A percentile compares a stretch with the other conserved stretches of the same genome.
phyloP scores from a whole-genome alignment of 2,888 invertebrate genomes.

The Nomada goodeniana region DNA sequence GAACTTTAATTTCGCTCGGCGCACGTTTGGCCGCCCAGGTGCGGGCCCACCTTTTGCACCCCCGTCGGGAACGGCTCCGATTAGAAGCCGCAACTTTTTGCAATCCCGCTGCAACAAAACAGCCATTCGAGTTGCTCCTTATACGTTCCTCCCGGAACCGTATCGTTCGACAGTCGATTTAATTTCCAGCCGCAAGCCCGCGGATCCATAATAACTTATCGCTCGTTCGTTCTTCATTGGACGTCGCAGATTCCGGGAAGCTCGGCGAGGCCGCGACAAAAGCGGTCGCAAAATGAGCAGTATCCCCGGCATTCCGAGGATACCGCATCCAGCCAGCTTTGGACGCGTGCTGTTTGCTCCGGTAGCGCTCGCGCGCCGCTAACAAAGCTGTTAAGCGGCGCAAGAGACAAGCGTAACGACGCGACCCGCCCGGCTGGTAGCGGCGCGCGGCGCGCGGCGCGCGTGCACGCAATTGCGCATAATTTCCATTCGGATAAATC shows the following conservation, averaged over 20 bases:
- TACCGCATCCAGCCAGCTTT: background rate
- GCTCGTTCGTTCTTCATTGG: background rate
- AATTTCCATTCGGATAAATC: slow-evolving; percentile 52
- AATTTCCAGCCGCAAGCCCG: background rate
- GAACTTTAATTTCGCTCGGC: background rate
- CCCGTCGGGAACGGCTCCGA: background rate
- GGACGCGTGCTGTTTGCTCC: slow-evolving; percentile 33
- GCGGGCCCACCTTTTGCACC: too few species aligned
- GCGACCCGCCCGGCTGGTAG: slow-evolving; percentile 8
- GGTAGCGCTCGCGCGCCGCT: slow-evolving; percentile 20
- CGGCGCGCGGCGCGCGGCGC: background rate
- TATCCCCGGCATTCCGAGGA: background rate
- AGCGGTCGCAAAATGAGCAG: too few species aligned
- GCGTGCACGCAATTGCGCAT: slow-evolving; percentile 34
- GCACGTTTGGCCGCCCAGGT: too few species aligned
- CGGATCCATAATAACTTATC: background rate
- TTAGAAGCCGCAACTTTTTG: slow-evolving; percentile 13
- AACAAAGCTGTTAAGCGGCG: slow-evolving; percentile 43
- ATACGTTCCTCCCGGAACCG: too few species aligned
- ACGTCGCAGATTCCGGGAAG: background rate
- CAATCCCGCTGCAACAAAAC: background rate
- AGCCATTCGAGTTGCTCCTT: too few species aligned
- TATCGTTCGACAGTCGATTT: background rate
- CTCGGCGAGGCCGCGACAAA: background rate
- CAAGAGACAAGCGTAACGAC: slow-evolving; percentile 26